Evolutionary conservation across 2,888 invertebrate genomes (phyloP).

Genomic region (Strigamia crassipes): DNA sequence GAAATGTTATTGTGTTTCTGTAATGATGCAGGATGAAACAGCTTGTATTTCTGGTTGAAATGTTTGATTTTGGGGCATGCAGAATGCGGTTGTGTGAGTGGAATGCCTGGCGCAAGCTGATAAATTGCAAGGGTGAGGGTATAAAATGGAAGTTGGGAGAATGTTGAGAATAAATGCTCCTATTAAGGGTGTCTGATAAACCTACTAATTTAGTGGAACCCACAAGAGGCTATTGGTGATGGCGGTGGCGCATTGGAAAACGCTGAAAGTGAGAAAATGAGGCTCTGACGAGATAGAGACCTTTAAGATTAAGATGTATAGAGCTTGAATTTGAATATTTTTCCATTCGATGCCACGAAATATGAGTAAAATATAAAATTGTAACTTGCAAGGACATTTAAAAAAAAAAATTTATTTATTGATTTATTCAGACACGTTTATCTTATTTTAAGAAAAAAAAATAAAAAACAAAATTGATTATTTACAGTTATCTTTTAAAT

Average conservation of each 20-base stretch:
- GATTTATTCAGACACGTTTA: too few relatives aligned
- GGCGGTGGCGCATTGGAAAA: slow-evolving; percentile 13
- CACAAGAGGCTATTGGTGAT: slow-evolving; percentile 33
- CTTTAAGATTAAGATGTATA: not conserved
- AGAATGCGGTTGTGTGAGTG: slow-evolving; percentile 37
- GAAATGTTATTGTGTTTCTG: slow-evolving; percentile 17
- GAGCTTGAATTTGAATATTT: not conserved
- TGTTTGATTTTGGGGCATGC: slow-evolving; percentile 40
- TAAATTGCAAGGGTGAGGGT: slow-evolving; percentile 39
- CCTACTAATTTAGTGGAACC: slow-evolving; percentile 38
- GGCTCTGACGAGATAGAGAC: slow-evolving; percentile 5
- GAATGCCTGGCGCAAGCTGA: slow-evolving; percentile 33
- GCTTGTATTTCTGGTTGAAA: slow-evolving; percentile 40
- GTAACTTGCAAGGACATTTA: too few relatives aligned
- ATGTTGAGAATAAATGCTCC: slow-evolving; percentile 38
- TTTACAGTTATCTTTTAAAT: not conserved
- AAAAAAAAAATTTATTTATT: too few relatives aligned
- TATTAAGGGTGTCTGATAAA: slow-evolving; percentile 40
- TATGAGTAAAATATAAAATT: too few relatives aligned
- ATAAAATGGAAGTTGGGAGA: slow-evolving; percentile 39
- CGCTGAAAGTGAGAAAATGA: slow-evolving; percentile 8
- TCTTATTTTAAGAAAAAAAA: not conserved
- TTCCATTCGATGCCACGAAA: too few relatives aligned
- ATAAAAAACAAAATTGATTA: not conserved
- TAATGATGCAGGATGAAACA: slow-evolving; percentile 18